Percentiles rank a stretch among this genome's conserved stretches.
Evolutionary conservation across 92 coral and sea anemone species (phyloP).

Genomic region (Epizoanthus stellaris): DNA sequence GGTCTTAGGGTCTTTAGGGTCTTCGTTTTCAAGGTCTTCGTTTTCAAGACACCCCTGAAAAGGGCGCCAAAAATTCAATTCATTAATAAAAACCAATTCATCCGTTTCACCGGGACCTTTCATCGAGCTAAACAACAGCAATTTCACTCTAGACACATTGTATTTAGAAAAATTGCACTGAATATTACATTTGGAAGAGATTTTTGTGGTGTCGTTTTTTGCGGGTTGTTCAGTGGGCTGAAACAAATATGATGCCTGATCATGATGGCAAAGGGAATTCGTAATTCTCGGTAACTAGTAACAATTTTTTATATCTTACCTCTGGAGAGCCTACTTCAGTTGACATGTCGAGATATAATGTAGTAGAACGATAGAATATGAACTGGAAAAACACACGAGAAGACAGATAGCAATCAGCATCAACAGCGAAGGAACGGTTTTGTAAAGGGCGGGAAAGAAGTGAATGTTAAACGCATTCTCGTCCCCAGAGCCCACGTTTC

Average conservation of each 20-base stretch:
- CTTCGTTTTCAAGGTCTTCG: too few species aligned
- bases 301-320: constrained; percentile 19
- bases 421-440: too few species aligned
- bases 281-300: constrained; percentile 8
- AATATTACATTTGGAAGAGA: constrained; percentile 9
- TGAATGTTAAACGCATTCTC: too few species aligned
- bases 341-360: background rate
- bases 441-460: too few species aligned
- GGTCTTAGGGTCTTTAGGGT: too few species aligned
- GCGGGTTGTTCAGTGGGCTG: too few species aligned
- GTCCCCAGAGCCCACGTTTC: too few species aligned
- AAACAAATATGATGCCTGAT: background rate
- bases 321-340: background rate
- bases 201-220: background rate
- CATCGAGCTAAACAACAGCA: constrained; percentile 8
- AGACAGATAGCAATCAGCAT: too few species aligned
- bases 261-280: background rate
- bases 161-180: constrained; percentile 7
- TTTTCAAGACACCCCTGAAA: background rate
- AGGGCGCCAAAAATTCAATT: constrained; percentile 23
- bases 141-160: constrained; percentile 12
- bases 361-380: too few species aligned
- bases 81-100: background rate
- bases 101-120: background rate
- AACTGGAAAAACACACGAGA: too few species aligned